These are phyloP conservation scores for Arrhopalites spinosus DNA, from an alignment of 2,888 invertebrate genomes.

Conservation along the genomic window DNA sequence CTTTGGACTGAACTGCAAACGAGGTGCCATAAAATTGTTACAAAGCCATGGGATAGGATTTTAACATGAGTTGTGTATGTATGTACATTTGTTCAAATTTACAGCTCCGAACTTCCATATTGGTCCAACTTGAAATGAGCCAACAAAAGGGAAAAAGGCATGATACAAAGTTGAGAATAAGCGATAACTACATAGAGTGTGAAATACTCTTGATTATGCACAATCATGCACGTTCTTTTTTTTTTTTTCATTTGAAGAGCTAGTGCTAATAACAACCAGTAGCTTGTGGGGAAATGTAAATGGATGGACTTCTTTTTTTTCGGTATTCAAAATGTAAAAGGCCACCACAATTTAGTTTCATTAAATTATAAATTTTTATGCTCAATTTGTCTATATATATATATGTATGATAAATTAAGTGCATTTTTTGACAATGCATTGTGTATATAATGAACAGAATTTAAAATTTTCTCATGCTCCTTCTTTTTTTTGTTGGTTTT, in stretches of 20 bases:
- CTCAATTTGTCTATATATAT: not conserved
- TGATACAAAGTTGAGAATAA: not conserved
- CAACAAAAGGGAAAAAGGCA: not conserved
- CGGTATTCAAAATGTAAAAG: not conserved
- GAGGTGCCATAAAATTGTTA: not conserved
- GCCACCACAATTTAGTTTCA: not conserved
- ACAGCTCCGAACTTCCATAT: not conserved
- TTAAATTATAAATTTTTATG: not conserved
- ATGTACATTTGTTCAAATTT: not conserved
- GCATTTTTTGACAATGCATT: not conserved
- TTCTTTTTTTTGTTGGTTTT: too few species aligned
- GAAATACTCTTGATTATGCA: not conserved
- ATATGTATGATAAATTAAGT: not conserved
- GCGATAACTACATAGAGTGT: not conserved
- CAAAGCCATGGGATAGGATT: not conserved
- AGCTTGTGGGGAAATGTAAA: not conserved
- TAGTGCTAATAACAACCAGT: not conserved
- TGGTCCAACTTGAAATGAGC: too few species aligned
- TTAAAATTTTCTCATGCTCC: not conserved
- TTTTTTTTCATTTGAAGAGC: not conserved
- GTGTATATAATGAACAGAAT: too few species aligned
- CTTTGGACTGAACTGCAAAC: not conserved
- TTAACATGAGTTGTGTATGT: not conserved
- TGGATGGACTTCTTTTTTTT: not conserved
- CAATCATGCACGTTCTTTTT: not conserved